Evolutionary conservation across 1,140 invertebrate genomes (phyloP).

Genomic region (Platorchestia sp.): DNA sequence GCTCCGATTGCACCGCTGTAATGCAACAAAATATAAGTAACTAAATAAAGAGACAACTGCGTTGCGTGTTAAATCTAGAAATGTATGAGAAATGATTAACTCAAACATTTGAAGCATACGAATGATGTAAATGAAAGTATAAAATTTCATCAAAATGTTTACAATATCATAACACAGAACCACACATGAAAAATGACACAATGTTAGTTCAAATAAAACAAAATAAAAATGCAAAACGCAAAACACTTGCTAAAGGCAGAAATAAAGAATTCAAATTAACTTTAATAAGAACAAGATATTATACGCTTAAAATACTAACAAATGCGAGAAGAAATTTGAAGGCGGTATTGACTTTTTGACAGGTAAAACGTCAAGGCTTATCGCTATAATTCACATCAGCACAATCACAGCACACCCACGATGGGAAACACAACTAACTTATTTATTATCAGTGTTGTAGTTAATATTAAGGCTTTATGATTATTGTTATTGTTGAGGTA

Average conservation of each 20-base stretch:
- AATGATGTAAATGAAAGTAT: neutral
- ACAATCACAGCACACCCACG: conserved; percentile 45
- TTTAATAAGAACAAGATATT: neutral
- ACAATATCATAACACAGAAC: neutral
- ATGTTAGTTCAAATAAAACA: neutral
- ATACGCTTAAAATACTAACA: neutral
- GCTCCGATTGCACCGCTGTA: conserved; percentile 76
- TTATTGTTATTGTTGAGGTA: conserved; percentile 31
- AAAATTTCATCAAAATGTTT: neutral
- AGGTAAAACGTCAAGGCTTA: conserved; percentile 15
- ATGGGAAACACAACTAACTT: conserved; percentile 11
- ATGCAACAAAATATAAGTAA: conserved; percentile 54
- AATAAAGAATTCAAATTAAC: neutral
- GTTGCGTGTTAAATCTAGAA: neutral
- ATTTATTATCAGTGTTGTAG: conserved; percentile 17
- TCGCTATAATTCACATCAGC: conserved; percentile 54
- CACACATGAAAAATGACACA: neutral
- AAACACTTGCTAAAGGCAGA: neutral
- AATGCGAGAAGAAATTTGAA: conserved; percentile 19
- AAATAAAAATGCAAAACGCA: neutral
- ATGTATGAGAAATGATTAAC: neutral
- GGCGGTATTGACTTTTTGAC: neutral
- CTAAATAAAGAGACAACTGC: neutral
- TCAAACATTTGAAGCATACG: too few relatives aligned
- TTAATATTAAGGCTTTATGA: conserved; percentile 41